Conservation (phyloP, 2,113 vertebrate genomes). For the Dinomys branickii region DNA sequence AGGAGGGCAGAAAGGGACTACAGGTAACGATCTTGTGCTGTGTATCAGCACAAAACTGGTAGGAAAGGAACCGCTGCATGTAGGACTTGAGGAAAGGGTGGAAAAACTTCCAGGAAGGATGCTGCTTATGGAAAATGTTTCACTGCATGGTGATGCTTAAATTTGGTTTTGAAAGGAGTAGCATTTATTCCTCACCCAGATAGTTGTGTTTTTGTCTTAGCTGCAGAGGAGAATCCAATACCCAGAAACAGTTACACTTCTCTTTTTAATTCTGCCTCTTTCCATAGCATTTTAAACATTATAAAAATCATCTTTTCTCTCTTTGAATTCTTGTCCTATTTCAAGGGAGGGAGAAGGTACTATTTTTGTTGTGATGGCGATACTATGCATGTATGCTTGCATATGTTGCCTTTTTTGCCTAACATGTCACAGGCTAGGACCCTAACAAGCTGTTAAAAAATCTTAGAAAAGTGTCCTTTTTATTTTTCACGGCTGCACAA, state of each 20-base stretch:
- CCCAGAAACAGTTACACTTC: not conserved
- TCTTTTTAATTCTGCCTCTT: slow-evolving; percentile 9
- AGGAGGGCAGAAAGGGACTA: not conserved
- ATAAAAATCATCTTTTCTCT: not conserved
- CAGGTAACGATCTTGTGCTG: not conserved
- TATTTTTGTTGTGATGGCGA: not conserved
- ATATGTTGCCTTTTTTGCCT: not conserved
- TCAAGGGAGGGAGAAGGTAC: not conserved
- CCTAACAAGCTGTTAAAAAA: not conserved
- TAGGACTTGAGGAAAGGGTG: not conserved
- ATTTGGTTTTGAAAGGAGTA: not conserved
- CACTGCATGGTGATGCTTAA: not conserved
- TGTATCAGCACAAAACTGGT: not conserved
- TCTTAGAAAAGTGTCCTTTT: not conserved
- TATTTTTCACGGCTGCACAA: not conserved
- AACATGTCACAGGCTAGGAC: not conserved
- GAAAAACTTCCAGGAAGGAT: not conserved
- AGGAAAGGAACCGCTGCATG: not conserved
- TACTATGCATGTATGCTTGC: not conserved
- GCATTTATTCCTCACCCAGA: not conserved
- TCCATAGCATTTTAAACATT: not conserved
- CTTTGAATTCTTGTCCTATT: not conserved
- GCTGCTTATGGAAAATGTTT: not conserved
- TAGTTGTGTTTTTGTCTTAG: not conserved
- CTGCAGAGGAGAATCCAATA: not conserved